Percentiles rank a stretch among this genome's conserved stretches.
Conservation (phyloP, 2,113 vertebrate genomes). For the Brevimyrus niger region DNA sequence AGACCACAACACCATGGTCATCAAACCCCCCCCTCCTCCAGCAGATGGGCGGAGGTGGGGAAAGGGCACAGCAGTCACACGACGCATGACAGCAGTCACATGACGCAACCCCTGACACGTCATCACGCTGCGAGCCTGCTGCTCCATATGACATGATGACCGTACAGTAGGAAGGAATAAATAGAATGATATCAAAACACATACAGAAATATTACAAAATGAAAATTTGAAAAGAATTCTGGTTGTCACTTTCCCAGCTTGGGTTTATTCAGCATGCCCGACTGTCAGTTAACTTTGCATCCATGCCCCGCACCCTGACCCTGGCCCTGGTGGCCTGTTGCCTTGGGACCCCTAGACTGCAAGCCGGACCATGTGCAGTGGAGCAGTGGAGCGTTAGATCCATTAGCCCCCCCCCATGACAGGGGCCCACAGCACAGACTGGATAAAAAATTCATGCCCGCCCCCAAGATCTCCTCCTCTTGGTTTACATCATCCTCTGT, state of each 20-base stretch:
- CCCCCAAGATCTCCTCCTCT: background rate
- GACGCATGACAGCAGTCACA: background rate
- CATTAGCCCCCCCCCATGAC: background rate
- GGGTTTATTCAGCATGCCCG: background rate
- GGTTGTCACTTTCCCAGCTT: background rate
- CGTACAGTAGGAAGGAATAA: background rate
- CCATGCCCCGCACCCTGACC: background rate
- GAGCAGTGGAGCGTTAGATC: background rate
- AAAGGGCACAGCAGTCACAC: background rate
- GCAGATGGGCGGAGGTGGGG: background rate
- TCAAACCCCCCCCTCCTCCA: background rate
- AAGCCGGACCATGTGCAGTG: background rate
- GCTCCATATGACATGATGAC: background rate
- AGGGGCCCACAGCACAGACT: background rate
- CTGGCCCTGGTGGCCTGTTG: background rate
- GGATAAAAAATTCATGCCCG: constrained; percentile 13
- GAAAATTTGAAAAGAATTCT: background rate
- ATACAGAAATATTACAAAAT: background rate
- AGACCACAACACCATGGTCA: background rate
- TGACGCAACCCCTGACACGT: background rate
- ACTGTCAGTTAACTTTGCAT: background rate
- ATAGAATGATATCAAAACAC: background rate
- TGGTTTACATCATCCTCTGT: background rate
- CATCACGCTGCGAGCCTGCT: background rate
- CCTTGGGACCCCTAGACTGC: background rate